Percentiles rank a stretch among this genome's conserved stretches.
These are phyloP conservation scores for Megamerina dolium DNA, from an alignment of 2,888 invertebrate genomes.

Conservation along the genomic window DNA sequence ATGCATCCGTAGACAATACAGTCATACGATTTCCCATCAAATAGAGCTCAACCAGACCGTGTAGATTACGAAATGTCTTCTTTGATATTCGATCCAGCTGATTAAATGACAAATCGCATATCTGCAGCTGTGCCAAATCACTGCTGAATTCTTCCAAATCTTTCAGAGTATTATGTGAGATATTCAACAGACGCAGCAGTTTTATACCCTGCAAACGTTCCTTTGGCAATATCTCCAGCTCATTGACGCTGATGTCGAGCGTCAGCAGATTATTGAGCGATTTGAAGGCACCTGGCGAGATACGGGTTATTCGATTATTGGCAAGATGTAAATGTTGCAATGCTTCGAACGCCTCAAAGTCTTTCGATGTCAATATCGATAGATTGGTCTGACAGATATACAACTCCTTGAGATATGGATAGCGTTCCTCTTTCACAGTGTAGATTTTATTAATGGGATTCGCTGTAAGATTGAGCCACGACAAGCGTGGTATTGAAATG, in stretches of 20 bases:
- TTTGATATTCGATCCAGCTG: constrained; percentile 72
- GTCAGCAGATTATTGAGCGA: constrained; percentile 69
- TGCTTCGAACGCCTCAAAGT: constrained; percentile 77
- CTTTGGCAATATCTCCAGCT: constrained; percentile 74
- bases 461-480: constrained; percentile 73
- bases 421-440: constrained; percentile 62
- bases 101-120: constrained; percentile 76
- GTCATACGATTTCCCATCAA: constrained; percentile 80
- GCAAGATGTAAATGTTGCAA: constrained; percentile 68
- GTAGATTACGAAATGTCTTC: constrained; percentile 70
- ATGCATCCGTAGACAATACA: constrained; percentile 69
- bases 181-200: constrained; percentile 67
- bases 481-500: constrained; percentile 64
- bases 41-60: constrained; percentile 69
- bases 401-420: constrained; percentile 74
- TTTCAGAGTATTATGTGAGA: constrained; percentile 76
- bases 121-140: constrained; percentile 71
- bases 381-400: constrained; percentile 75
- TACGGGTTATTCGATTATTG: constrained; percentile 67
- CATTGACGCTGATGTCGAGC: constrained; percentile 76
- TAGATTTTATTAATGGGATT: constrained; percentile 74
- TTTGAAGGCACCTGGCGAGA: constrained; percentile 80
- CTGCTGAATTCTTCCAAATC: constrained; percentile 75
- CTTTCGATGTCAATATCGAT: constrained; percentile 74
- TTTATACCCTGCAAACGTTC: constrained; percentile 76